Evolutionary conservation across 2,888 invertebrate genomes (phyloP).

Genomic region (Bibio marci): DNA sequence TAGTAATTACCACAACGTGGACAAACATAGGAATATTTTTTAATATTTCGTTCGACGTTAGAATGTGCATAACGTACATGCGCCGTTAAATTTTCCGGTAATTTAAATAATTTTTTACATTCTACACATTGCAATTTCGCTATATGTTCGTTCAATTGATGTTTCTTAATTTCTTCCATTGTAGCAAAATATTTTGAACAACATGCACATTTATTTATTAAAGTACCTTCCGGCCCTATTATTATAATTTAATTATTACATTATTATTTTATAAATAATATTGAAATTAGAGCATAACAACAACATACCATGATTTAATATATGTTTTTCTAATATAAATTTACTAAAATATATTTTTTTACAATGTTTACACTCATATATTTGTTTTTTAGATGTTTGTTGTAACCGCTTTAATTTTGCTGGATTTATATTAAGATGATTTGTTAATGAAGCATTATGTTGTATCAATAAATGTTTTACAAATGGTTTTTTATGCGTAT

Average conservation of each 20-base stretch:
- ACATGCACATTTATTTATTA: slow-evolving; percentile 28
- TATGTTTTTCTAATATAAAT: slow-evolving; percentile 20
- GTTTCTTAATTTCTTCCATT: slow-evolving; percentile 25
- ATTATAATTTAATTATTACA: neutral
- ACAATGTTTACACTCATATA: slow-evolving; percentile 23
- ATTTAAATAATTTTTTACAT: slow-evolving; percentile 30
- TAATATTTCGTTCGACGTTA: slow-evolving; percentile 13
- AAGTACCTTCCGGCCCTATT: slow-evolving; percentile 18
- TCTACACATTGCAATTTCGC: slow-evolving; percentile 28
- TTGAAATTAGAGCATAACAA: neutral
- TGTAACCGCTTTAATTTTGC: neutral
- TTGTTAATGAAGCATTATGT: too few relatives aligned
- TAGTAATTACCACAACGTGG: slow-evolving; percentile 2
- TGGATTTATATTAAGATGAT: too few relatives aligned
- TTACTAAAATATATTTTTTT: slow-evolving; percentile 22
- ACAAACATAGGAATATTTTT: slow-evolving; percentile 20
- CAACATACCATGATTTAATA: slow-evolving; percentile 20
- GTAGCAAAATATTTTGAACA: slow-evolving; percentile 27
- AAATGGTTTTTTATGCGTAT: neutral
- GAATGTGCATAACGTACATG: slow-evolving; percentile 21
- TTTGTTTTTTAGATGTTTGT: slow-evolving; percentile 15
- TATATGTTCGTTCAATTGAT: slow-evolving; percentile 26
- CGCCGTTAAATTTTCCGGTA: slow-evolving; percentile 27
- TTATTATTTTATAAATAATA: neutral
- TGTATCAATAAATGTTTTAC: slow-evolving; percentile 1